These are phyloP conservation scores for Lycopodina hypogea DNA, from an alignment of 37 sponge, comb jelly and placozoan genomes.

Conservation along the genomic window DNA sequence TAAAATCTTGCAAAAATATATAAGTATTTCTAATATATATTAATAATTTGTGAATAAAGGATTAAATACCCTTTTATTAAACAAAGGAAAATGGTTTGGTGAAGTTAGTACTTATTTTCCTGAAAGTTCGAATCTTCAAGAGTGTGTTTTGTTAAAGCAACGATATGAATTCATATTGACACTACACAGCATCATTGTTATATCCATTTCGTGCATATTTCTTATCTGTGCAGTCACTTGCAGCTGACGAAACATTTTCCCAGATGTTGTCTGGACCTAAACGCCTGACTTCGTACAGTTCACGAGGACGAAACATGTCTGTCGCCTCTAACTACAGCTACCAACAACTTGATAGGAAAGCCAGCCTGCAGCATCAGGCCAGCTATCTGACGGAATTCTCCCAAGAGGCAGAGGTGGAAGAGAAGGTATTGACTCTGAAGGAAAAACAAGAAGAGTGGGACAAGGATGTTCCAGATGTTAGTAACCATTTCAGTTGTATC, in stretches of 20 bases:
- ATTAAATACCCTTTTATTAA: too few relatives aligned
- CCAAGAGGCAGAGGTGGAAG: too few relatives aligned
- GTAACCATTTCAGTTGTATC: not conserved
- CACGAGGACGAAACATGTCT: not conserved
- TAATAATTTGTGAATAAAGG: too few relatives aligned
- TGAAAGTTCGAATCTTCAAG: too few relatives aligned
- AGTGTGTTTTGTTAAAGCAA: too few relatives aligned
- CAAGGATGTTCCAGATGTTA: constrained; percentile 39
- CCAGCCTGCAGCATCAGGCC: too few relatives aligned
- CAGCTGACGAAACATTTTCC: constrained; percentile 5
- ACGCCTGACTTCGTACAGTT: not conserved
- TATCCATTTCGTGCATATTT: not conserved
- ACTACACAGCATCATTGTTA: not conserved
- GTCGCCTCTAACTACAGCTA: too few relatives aligned
- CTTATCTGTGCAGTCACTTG: not conserved
- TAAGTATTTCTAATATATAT: too few relatives aligned
- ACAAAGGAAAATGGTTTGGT: too few relatives aligned
- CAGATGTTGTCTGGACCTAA: not conserved
- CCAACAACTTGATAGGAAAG: not conserved
- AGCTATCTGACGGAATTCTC: not conserved
- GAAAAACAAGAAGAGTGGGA: constrained; percentile 60
- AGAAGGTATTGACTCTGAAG: not conserved
- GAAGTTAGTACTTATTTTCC: too few relatives aligned
- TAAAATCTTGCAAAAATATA: too few relatives aligned
- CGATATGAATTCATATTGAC: too few relatives aligned